Evolutionary conservation across 2,888 invertebrate genomes (phyloP), one percentile per base, ranked within the genome.

Genomic region (Heliothis peltigera): DNA sequence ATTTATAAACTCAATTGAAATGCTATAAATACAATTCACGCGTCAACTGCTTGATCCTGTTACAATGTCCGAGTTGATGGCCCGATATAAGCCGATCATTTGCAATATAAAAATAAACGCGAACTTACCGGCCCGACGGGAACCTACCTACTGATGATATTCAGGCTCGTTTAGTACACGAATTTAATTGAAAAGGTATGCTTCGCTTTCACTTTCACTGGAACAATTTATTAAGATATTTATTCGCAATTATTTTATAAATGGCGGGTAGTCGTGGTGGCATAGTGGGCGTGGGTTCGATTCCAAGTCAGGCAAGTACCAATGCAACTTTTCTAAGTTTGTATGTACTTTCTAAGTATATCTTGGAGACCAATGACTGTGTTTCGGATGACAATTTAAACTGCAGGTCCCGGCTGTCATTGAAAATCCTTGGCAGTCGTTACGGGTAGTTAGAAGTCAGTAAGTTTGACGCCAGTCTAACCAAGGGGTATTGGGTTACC

Each of bases 31-130:
- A 90, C 89, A 87, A 87, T 91, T 90, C 88, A 89, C 90, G 89
- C 91, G 86, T 89, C 91, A 89, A 89, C 87, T 91, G 88, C 82
- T 88, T 90, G 87, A 93, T 91, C 92, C 91, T 88, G 87, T 92
- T 91, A 91, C 90, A 90, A 87, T 86, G 85, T 87, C 86, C 86
- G 88, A 87, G 86, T 89, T 91, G 89, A 92, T 92, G 91, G 91
- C 83, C 87, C 92, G 90, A 84, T 86, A 88, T 92, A 92, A 93
- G 89, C 92, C 88, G 91, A 91, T 92, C 90, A 92, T 91, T 92
- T 91, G 86, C 82, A 84, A 87, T 87, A 90, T 89, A 89, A 89
- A 88, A 88, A 86, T 79, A 77, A 77, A 82, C 64, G 60, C 62
- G 68, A 80, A 82, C 74, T 75, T 75, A 75, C 79, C 66, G 63